Conservation (phyloP, 2,888 invertebrate genomes). For the Watsonalla cultraria region DNA sequence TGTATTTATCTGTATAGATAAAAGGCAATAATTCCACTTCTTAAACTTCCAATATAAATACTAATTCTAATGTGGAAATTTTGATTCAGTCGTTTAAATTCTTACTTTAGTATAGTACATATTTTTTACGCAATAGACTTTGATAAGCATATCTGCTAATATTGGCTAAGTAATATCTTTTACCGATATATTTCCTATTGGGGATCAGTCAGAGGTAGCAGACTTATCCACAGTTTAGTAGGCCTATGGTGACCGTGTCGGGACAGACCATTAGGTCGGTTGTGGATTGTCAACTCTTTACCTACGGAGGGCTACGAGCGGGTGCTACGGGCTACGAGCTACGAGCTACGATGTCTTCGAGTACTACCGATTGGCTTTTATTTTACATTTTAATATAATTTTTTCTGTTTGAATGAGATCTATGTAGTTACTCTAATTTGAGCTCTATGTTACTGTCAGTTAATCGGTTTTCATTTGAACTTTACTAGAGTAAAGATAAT, state of each 20-base stretch:
- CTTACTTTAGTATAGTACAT: too few species aligned
- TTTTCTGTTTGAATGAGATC: neutral
- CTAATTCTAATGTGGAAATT: too few species aligned
- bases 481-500: too few species aligned
- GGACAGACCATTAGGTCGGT: conserved; percentile 30
- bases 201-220: neutral
- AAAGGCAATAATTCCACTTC: too few species aligned
- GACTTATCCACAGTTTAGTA: conserved; percentile 8
- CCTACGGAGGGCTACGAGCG: conserved; percentile 9
- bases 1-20: too few species aligned
- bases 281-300: conserved; percentile 25
- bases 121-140: too few species aligned
- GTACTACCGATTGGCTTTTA: conserved; percentile 27
- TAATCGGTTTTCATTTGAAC: too few species aligned
- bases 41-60: too few species aligned
- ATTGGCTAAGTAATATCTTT: neutral
- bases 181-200: too few species aligned
- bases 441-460: neutral
- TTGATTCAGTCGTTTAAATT: too few species aligned
- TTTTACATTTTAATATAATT: conserved; percentile 1
- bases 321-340: neutral
- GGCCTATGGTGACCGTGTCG: conserved; percentile 11
- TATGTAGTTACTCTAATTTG: neutral
- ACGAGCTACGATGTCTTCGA: neutral
- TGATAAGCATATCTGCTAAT: too few species aligned